These are phyloP conservation scores for Dendroctonus ponderosae DNA, from an alignment of 1,140 invertebrate genomes.

Conservation along the genomic window DNA sequence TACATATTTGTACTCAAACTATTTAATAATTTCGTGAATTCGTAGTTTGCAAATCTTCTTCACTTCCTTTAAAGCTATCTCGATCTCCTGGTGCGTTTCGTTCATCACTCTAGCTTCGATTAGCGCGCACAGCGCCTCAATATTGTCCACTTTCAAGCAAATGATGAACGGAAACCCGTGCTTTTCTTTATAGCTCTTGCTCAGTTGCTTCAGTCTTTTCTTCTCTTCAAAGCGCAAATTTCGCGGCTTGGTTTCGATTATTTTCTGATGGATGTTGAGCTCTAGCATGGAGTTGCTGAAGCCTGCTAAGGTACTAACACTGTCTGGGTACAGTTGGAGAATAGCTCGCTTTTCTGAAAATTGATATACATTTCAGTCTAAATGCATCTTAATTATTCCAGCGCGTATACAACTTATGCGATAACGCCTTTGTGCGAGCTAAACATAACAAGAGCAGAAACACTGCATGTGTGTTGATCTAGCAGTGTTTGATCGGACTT, in stretches of 20 bases:
- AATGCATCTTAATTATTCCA: no score
- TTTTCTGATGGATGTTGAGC: constrained; percentile 60
- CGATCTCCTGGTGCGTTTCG: constrained; percentile 56
- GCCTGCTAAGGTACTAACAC: constrained; percentile 61
- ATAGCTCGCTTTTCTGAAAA: constrained; percentile 59
- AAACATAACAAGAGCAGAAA: no score
- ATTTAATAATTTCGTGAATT: constrained; percentile 57
- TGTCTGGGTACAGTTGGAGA: constrained; percentile 62
- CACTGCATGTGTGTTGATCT: no score
- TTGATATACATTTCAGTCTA: constrained; percentile 8
- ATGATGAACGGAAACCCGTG: constrained; percentile 73
- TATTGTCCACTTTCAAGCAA: constrained; percentile 66
- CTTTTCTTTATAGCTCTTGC: constrained; percentile 64
- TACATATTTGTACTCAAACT: neutral
- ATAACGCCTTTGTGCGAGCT: no score
- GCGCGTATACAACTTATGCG: no score
- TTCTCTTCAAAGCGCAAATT: constrained; percentile 57
- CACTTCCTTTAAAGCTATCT: constrained; percentile 63
- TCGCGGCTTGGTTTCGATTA: constrained; percentile 54
- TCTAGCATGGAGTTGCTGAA: constrained; percentile 59
- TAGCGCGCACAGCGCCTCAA: constrained; percentile 59
- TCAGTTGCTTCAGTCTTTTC: constrained; percentile 54
- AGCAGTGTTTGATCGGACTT: no score
- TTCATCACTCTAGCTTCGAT: constrained; percentile 59
- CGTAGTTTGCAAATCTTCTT: constrained; percentile 66